A percentile compares a stretch with the other conserved stretches of the same genome.
Evolutionary conservation across 2,797 vertebrate species (phyloP).

Genomic region (Paratrypauchen microcephalus): DNA sequence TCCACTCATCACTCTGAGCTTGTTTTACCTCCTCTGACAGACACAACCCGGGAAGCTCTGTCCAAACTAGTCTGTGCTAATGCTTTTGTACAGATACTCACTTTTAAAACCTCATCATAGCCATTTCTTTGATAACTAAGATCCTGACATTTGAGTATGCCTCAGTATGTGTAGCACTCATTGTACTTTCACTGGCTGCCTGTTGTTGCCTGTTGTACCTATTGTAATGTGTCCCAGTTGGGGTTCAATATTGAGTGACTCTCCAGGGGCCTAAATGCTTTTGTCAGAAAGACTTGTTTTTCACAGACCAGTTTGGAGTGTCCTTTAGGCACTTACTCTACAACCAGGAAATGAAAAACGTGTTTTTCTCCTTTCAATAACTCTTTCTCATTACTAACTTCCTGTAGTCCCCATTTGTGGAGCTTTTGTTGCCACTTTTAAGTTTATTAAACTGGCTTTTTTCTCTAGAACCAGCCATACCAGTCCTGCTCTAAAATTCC

Average conservation of each 20-base stretch:
- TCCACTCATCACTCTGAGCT: slow-evolving; percentile 63
- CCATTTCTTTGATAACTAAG: slow-evolving; percentile 15
- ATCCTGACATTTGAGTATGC: slow-evolving; percentile 27
- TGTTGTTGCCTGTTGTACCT: slow-evolving; percentile 12
- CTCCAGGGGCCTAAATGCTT: slow-evolving; percentile 20
- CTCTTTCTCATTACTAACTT: slow-evolving; percentile 24
- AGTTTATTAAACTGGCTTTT: neutral
- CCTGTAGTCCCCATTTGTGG: slow-evolving; percentile 11
- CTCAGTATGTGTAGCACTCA: slow-evolving; percentile 3
- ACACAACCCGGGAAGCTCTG: slow-evolving; percentile 63
- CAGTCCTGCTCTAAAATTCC: neutral
- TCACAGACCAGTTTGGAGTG: slow-evolving; percentile 20
- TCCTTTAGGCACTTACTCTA: slow-evolving; percentile 36
- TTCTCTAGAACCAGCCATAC: neutral
- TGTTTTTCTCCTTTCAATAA: slow-evolving; percentile 21
- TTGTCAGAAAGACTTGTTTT: slow-evolving; percentile 41
- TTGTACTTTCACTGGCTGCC: slow-evolving; percentile 16
- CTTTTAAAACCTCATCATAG: slow-evolving; percentile 3
- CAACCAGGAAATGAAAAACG: slow-evolving; percentile 61
- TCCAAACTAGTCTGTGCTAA: slow-evolving; percentile 32
- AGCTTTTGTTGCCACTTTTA: neutral
- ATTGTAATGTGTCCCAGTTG: slow-evolving; percentile 18
- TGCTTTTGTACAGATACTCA: slow-evolving; percentile 9
- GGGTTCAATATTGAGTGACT: slow-evolving; percentile 12
- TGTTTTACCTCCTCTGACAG: slow-evolving; percentile 57